Base-by-base conservation (phyloP, 2,113 vertebrate genomes). In the Psephotus haematonotus region DNA sequence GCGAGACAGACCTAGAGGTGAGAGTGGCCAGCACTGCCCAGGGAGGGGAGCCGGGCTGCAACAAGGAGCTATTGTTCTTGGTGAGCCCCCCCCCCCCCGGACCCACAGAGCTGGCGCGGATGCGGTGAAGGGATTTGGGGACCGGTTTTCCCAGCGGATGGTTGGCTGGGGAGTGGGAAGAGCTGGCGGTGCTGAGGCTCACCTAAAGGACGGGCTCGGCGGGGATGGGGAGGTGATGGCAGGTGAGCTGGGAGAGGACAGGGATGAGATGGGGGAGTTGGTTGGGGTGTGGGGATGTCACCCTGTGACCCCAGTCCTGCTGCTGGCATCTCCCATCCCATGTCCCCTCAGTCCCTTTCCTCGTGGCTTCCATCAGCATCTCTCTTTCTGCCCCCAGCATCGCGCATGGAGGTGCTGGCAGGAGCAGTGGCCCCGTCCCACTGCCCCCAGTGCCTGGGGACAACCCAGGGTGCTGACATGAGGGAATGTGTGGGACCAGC, bases 51-150 rank as follows among this genome's bases (percentile, higher is more conserved):
- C 60, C 1, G 85, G 86, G 83, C 76, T 95, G 94, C 78, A 89
- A 82, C 89, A 94, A 92, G 86, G 85, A n/a, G 44, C 95, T 88
- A 93, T 93, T 95, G 94, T 95, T 93, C 93, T 92, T 86, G 91
- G 93, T 39, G 57, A 92, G 96, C 82, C 81, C 96, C 93, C 96
- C 93, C 96, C 93, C 95, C 95, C 95, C 91, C 71, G 55, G 90
- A 69, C 90, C 83, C 59, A 29, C 84, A 41, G 69, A 78, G 92
- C 82, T 95, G 88, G 91, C 79, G 31, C 37, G 35, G 86, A 82
- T 74, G 82, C 15, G 72, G 88, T 74, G 75, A 94, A 88, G 92
- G 82, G 53, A 37, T 91, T 86, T 88, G 55, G 93, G 88, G 93
- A 86, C 79, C 4, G 47, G 35, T 96, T 93, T 91, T 92, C 83